These are phyloP conservation scores for Melanargia galathea DNA, from an alignment of 2,888 invertebrate genomes.

Conservation along the genomic window DNA sequence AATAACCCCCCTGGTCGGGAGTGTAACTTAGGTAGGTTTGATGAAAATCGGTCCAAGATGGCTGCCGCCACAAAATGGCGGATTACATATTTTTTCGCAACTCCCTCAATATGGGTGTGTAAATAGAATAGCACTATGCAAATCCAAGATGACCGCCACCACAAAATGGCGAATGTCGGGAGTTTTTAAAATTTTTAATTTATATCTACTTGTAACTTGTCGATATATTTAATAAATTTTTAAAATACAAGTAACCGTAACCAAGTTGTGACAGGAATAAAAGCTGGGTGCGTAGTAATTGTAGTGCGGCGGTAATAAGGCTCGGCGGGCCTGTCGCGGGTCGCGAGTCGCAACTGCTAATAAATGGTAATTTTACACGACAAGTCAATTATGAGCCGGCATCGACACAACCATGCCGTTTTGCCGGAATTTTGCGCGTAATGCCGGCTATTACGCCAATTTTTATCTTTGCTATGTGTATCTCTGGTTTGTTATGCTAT, in stretches of 20 bases:
- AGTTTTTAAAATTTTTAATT: too few relatives aligned
- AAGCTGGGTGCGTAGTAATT: constrained; percentile 62
- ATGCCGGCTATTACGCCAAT: constrained; percentile 35
- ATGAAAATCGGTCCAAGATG: too few relatives aligned
- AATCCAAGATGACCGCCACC: too few relatives aligned
- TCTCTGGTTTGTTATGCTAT: constrained; percentile 2
- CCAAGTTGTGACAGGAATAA: constrained; percentile 30
- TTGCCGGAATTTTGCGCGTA: constrained; percentile 57
- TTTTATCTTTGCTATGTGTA: constrained; percentile 17
- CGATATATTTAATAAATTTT: constrained; percentile 5
- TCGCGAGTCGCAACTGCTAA: constrained; percentile 65
- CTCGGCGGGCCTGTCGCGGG: constrained; percentile 46
- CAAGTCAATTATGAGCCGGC: constrained; percentile 77
- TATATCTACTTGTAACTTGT: too few relatives aligned
- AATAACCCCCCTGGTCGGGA: too few relatives aligned
- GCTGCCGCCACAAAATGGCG: too few relatives aligned
- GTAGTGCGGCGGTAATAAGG: constrained; percentile 66
- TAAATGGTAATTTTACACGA: constrained; percentile 79
- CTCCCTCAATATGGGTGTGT: too few relatives aligned
- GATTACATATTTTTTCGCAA: too few relatives aligned
- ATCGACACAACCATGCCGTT: constrained; percentile 72
- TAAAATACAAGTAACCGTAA: constrained; percentile 9
- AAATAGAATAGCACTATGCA: too few relatives aligned
- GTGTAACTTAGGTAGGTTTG: too few relatives aligned
- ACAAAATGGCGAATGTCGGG: too few relatives aligned